Evolutionary conservation across 1,140 invertebrate genomes (phyloP), one percentile per base, ranked within the genome.

Genomic region (Phymastichus coffea): DNA sequence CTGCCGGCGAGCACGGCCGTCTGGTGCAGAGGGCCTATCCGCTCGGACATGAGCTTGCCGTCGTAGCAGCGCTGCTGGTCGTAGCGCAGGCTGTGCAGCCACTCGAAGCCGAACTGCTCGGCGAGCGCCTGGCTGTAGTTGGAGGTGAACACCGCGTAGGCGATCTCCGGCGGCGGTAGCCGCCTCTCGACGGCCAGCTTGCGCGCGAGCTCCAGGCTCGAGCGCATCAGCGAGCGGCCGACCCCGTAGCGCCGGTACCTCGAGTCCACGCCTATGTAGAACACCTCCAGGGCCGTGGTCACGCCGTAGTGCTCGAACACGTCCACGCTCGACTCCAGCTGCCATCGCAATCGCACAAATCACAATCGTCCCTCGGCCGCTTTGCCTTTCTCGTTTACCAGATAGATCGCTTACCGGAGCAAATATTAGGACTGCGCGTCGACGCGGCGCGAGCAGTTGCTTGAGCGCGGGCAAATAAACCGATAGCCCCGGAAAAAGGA

Each of bases 111-210:
- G 14, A 75, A 44, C 3, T 60, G 62, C 1, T 69, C 61, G 6
- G 63, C 69, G 8, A 75, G 67, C 4, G 64, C 55, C 37, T 75
- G 73, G 12, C 71, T 74, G 47, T 66, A 75, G 25, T 66, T 70
- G 1, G 73, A 74, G 0, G 72, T 67, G 38, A 71, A 72, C 0
- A 73, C 64, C 2, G 60, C 70, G 43, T 68, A 75, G 6, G 35
- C 64, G 6, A 70, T 37, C 7, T 68, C 65, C 0, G 74, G 74
- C 15, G 51, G 40, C 3, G 20, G 48, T 25, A 22, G 1, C 1
- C 43, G 38, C 19, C 15, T 22, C 9, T 65, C 60, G 6, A 40
- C 35, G 3, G 62, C 38, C 9, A 63, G 52, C 12, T 30, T 25
- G 1, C 62, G 48, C 1, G 61, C 59, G n/a, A 69, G 48, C 10